Conservation (phyloP, 2,888 invertebrate species). For the Lapara coniferarum region DNA sequence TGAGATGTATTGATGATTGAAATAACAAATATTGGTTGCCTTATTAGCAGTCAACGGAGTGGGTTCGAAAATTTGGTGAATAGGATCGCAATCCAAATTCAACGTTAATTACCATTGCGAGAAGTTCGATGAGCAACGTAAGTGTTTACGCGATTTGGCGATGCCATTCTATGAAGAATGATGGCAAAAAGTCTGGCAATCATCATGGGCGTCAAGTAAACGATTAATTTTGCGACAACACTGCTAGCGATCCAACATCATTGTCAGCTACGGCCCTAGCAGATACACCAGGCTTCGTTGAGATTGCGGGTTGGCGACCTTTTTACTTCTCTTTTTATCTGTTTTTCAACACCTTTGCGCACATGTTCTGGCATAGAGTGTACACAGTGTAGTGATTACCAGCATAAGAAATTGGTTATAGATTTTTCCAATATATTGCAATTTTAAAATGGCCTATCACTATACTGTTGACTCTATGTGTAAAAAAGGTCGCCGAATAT, state of each 20-base stretch:
- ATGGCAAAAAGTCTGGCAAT: conserved; percentile 15
- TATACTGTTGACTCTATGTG: no score
- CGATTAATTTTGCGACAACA: background rate
- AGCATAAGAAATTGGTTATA: no score
- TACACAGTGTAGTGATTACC: no score
- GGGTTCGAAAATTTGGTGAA: conserved; percentile 6
- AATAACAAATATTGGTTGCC: conserved; percentile 9
- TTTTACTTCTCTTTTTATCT: background rate
- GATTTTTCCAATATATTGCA: no score
- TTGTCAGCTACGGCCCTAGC: conserved; percentile 3
- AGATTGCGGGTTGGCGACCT: background rate
- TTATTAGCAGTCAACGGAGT: conserved; percentile 8
- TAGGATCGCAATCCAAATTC: conserved; percentile 17
- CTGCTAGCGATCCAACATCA: background rate
- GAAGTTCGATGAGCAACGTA: conserved; percentile 10
- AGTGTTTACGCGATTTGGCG: conserved; percentile 6
- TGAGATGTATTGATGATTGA: background rate
- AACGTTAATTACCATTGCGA: conserved; percentile 12
- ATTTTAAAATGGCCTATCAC: no score
- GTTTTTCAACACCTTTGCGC: background rate
- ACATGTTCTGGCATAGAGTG: background rate
- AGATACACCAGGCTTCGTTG: background rate
- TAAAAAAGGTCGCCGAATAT: no score
- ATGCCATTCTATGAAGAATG: conserved; percentile 6
- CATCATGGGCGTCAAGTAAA: background rate